Base-by-base conservation (phyloP, 1,140 invertebrate genomes). In the Chlorops oryzae region DNA sequence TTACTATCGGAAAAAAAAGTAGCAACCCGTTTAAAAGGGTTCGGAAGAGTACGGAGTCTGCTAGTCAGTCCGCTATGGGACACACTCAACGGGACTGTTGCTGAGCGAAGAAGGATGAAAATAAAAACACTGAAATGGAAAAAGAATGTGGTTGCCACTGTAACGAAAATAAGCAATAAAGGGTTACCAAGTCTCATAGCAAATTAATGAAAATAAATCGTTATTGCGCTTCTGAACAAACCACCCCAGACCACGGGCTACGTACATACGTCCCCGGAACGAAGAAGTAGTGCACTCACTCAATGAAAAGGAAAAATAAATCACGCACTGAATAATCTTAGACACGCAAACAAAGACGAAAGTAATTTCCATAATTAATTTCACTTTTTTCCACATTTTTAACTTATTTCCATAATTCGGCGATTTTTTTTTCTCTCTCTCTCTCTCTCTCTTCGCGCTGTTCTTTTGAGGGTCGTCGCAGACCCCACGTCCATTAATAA, bases 201-300 rank as follows among this genome's bases (percentile, higher is more conserved):
- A 65, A 69, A 69, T 69, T 69, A 69, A 69, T 69, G 65, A 69
- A 68, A 68, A 69, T 69, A 63, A 69, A 69, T 69, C 68, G 65
- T 65, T 61, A 63, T 67, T 59, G n/a, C n/a, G n/a, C n/a, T n/a
- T n/a, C n/a, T n/a, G n/a, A n/a, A n/a, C n/a, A n/a, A n/a, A n/a
- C n/a, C n/a, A n/a, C n/a, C n/a, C n/a, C n/a, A n/a, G n/a, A n/a
- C n/a, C n/a, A n/a, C n/a, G n/a, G n/a, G n/a, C n/a, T n/a, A n/a
- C n/a, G n/a, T n/a, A n/a, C n/a, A n/a, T n/a, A n/a, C n/a, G n/a
- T n/a, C n/a, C n/a, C n/a, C n/a, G n/a, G n/a, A n/a, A n/a, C n/a
- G n/a, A n/a, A n/a, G n/a, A n/a, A n/a, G n/a, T n/a, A n/a, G n/a
- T n/a, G n/a, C n/a, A n/a, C n/a, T n/a, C n/a, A n/a, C n/a, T n/a